phyloP scores from a whole-genome alignment of 2,888 invertebrate genomes.

The Stramonita haemastoma region DNA sequence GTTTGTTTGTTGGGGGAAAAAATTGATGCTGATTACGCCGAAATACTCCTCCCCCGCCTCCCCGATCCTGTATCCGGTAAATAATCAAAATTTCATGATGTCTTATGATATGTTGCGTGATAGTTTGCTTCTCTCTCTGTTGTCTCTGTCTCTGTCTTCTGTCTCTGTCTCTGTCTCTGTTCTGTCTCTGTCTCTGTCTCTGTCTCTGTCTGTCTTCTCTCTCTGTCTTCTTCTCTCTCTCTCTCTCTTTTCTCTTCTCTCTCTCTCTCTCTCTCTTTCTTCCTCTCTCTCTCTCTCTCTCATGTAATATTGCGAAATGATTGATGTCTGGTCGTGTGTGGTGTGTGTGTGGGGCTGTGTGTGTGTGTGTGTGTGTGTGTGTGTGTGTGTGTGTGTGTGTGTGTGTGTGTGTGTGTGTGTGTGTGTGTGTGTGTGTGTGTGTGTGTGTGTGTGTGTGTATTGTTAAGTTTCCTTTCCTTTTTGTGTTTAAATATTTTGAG shows the following conservation, averaged over 20 bases:
- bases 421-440: constrained; percentile 25
- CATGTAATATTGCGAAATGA: too few species aligned
- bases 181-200: not conserved
- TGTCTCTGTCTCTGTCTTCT: not conserved
- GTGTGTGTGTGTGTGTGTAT: constrained; percentile 1
- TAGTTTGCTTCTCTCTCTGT: not conserved
- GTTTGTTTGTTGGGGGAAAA: too few species aligned
- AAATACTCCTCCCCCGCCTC: too few species aligned
- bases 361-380: constrained; percentile 19
- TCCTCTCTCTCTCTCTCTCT: not conserved
- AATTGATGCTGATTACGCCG: too few species aligned
- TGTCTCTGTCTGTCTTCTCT: not conserved
- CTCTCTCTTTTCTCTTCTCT: not conserved
- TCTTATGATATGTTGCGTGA: too few species aligned
- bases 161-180: not conserved
- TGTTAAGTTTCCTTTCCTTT: too few species aligned
- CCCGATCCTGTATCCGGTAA: too few species aligned
- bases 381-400: constrained; percentile 21
- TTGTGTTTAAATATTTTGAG: too few species aligned
- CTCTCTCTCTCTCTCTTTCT: constrained; percentile 1
- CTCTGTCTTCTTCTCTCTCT: not conserved
- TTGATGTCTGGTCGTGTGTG: too few species aligned
- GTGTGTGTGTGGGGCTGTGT: too few species aligned
- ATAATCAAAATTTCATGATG: too few species aligned
- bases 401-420: not conserved